Base-by-base conservation (phyloP, 2,113 vertebrate genomes). In the Corvus cornix region DNA sequence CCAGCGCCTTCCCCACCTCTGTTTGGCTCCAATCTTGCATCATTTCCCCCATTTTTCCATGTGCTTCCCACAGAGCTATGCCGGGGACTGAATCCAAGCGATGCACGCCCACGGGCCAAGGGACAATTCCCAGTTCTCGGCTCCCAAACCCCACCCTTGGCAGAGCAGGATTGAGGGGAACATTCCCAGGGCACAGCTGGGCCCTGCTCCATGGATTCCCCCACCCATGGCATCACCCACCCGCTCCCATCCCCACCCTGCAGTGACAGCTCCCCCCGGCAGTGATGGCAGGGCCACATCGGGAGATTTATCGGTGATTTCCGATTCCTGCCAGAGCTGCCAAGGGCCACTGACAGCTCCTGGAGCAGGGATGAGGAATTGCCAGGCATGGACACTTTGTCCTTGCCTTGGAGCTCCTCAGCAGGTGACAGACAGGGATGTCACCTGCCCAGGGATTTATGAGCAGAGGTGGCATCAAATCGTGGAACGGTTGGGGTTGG, bases 221-320 rank as follows among this genome's bases (percentile, higher is more conserved):
- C 24, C 48, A 39, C 7, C 84, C 7, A 1, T 9, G 55, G 39
- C 18, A 60, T 15, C 74, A 20, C 33, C 73, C 80, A 35, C 16
- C 56, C 4, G 6, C 39, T 63, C 58, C 46, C 39, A 39, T 12
- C 15, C 64, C 64, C 63, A 7, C 5, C 39, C 55, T 20, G 56
- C 58, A 27, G 68, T 5, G 64, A 20, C 24, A 53, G 19, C 22
- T 75, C 19, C 6, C 30, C 44, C 30, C 1, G 1, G 62, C 10
- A 7, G 18, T 1, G 68, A 68, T 37, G 74, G 52, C 44, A 3
- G 2, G 7, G 9, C 31, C 77, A 11, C 13, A 7, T 0, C 0
- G 0, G 10, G 69, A 5, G 1, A 78, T 85, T 78, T 12, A 56
- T 27, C 10, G 7, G 11, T 0, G 1, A 59, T 49, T 82, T 51